Evolutionary conservation across 1,140 invertebrate genomes (phyloP).

Genomic region (Apocrypta bakeri): DNA sequence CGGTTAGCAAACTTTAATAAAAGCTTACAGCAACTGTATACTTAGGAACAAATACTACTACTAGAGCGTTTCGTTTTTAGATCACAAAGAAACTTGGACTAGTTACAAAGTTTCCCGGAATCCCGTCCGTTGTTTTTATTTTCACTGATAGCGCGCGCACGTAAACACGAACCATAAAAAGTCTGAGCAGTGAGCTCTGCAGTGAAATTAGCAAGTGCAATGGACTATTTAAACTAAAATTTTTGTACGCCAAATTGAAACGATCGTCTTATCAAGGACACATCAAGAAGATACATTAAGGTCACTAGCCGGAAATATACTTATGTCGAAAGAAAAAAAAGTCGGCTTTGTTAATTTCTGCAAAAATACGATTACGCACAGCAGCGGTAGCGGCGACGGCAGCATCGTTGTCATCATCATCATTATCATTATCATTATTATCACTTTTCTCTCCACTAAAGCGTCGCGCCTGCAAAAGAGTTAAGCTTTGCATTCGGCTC

Average conservation of each 20-base stretch:
- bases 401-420: neutral
- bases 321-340: neutral
- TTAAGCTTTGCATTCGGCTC: conserved; percentile 2
- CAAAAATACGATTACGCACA: too few relatives aligned
- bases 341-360: neutral
- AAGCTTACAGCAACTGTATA: neutral
- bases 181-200: neutral
- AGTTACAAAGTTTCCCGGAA: conserved; percentile 1
- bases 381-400: too few relatives aligned
- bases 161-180: neutral
- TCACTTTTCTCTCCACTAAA: too few relatives aligned
- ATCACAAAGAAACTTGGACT: neutral
- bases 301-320: neutral
- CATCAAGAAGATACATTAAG: neutral
- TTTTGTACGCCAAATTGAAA: neutral
- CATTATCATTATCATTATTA: too few relatives aligned
- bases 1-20: neutral
- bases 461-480: neutral
- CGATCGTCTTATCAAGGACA: neutral
- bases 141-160: neutral
- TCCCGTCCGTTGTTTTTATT: neutral
- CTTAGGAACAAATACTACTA: neutral
- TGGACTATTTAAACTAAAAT: neutral
- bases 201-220: neutral
- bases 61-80: neutral